Conservation (phyloP, 2,113 vertebrate species). For the Hymenochirus boettgeri region DNA sequence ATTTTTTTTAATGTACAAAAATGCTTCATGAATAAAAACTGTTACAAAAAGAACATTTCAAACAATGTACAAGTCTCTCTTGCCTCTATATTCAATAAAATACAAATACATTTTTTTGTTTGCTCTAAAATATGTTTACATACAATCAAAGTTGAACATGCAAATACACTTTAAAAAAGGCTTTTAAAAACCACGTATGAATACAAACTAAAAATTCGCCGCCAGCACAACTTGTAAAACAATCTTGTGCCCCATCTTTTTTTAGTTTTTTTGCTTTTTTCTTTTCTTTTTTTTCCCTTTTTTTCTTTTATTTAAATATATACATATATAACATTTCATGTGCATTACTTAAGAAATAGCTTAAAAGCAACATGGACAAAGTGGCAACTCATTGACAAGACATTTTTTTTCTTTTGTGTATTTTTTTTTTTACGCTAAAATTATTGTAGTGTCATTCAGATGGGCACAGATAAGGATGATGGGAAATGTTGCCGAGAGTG, state of each 20-base stretch:
- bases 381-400: too few species aligned
- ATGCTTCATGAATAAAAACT: constrained; percentile 99
- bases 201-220: constrained; percentile 98
- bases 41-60: constrained; percentile 99
- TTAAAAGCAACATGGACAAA: constrained; percentile 51
- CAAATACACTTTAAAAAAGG: constrained; percentile 95
- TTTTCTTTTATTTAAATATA: constrained; percentile 68
- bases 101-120: constrained; percentile 91
- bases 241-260: constrained; percentile 91
- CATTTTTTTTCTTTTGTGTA: too few species aligned
- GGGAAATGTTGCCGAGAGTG: constrained; percentile 56
- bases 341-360: constrained; percentile 80
- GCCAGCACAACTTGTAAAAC: constrained; percentile 85
- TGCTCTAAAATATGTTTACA: constrained; percentile 99
- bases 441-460: constrained; percentile 48
- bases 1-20: constrained; percentile 95
- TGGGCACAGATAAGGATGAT: too few species aligned
- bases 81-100: constrained; percentile 97
- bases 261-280: constrained; percentile 59
- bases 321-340: constrained; percentile 87
- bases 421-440: constrained; percentile 9
- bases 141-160: constrained; percentile 98
- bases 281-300: constrained; percentile 66
- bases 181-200: constrained; percentile 96
- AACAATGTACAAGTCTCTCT: constrained; percentile 98